These are phyloP conservation scores for Zhuqinia jingwanae DNA, from an alignment of 2,888 invertebrate genomes.

Conservation along the genomic window DNA sequence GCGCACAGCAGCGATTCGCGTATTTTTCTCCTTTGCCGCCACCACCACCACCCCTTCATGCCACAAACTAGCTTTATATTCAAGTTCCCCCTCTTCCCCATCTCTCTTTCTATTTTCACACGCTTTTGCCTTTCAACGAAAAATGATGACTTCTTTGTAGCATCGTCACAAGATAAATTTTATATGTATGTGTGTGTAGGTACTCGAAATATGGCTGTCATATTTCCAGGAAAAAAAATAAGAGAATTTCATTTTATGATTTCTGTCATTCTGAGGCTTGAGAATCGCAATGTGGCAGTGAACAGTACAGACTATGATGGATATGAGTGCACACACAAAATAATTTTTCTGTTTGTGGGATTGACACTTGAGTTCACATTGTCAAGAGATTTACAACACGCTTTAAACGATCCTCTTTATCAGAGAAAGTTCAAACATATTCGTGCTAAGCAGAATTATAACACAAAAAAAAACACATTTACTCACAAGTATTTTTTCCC, in stretches of 20 bases:
- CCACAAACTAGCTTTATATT: no score
- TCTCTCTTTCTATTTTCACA: neutral
- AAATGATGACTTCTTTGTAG: neutral
- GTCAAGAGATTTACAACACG: neutral
- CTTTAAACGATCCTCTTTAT: no score
- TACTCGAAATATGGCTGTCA: neutral
- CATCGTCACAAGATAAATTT: neutral
- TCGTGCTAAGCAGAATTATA: no score
- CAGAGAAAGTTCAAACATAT: no score
- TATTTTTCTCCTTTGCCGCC: neutral
- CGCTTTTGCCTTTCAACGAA: neutral
- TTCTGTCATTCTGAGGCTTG: neutral
- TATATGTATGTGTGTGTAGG: neutral
- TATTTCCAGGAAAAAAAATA: neutral
- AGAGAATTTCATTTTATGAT: neutral
- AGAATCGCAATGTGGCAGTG: neutral
- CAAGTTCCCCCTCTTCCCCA: neutral
- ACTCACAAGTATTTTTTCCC: no score
- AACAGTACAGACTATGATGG: neutral
- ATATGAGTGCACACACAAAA: neutral
- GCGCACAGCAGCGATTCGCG: neutral
- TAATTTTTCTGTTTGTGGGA: neutral
- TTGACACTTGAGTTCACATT: neutral
- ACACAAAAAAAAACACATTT: no score
- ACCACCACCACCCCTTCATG: neutral